These are phyloP conservation scores for Malurus leucopterus DNA, from an alignment of 2,797 vertebrate genomes.

Conservation along the genomic window DNA sequence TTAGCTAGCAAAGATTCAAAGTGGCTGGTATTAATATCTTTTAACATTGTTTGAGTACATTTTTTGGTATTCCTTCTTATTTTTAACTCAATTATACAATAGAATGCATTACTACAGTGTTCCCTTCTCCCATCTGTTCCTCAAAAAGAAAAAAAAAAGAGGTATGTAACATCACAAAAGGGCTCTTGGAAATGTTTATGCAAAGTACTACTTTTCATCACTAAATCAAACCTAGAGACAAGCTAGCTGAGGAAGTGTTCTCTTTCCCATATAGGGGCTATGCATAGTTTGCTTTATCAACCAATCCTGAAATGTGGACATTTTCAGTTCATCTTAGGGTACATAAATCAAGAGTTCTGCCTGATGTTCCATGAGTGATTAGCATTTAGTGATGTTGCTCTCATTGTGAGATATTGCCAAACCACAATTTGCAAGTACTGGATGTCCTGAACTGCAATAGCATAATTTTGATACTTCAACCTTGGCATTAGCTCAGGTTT, in stretches of 20 bases:
- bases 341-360: neutral
- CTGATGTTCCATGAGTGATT: conserved; percentile 2
- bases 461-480: conserved; percentile 11
- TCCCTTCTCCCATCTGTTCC: conserved; percentile 26
- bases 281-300: neutral
- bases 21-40: neutral
- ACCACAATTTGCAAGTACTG: conserved; percentile 9
- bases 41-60: neutral
- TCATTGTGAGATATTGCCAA: conserved; percentile 10
- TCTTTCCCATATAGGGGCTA: neutral
- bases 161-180: neutral
- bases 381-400: conserved; percentile 10
- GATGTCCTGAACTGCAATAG: conserved; percentile 1
- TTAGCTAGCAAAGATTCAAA: neutral
- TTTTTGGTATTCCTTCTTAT: neutral
- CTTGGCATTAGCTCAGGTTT: neutral
- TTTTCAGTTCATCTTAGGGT: neutral
- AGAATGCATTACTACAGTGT: neutral
- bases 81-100: neutral
- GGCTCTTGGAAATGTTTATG: conserved; percentile 19
- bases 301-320: neutral
- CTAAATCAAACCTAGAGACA: conserved; percentile 10
- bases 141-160: neutral
- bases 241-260: neutral
- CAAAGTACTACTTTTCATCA: neutral